Base-by-base conservation (phyloP, 2,113 vertebrate genomes). In the Cathartes aura region DNA sequence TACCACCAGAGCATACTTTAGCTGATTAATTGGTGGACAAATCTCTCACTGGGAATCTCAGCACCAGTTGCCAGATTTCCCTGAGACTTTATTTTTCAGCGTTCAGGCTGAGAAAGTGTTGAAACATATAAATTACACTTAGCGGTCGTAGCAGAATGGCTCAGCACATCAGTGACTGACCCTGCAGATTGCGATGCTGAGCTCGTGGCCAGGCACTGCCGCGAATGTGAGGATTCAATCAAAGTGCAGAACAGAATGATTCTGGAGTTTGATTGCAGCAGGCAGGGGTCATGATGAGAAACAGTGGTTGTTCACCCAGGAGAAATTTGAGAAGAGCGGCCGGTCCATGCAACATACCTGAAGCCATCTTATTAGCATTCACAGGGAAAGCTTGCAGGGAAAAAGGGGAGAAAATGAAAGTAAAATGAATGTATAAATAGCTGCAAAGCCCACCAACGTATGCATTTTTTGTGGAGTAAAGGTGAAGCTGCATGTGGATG, bases 231-330 rank as follows among this genome's bases (percentile, higher is more conserved):
- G 81, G 64, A 90, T 95, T 95, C 92, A 93, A 93, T 86, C 89
- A 86, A 55, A 72, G 92, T 6, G 71, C 91, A 50, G 93, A 67
- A 59, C 11, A 11, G 75, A 93, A 40, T 8, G 74, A 79, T 95
- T 88, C 94, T 94, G 91, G 63, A 78, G 66, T 50, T 45, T 87
- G 86, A 93, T 47, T 97, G 94, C 92, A 86, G 70, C 81, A 90
- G 81, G 78, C 89, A 83, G 80, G 76, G 92, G 47, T 86, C 76
- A 42, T n/a, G 62, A 79, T 88, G 74, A 96, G 59, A 83, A 94
- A 78, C 86, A 68, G 67, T 36, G 67, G 22, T 32, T 82, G 47
- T 32, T 92, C 70, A 42, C 90, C 73, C 93, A 67, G 66, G 66
- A 93, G 85, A 95, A 89, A 86, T 60, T 29, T 73, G 89, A 82